Evolutionary conservation across 2,888 invertebrate species (phyloP).

Genomic region (Actias luna): DNA sequence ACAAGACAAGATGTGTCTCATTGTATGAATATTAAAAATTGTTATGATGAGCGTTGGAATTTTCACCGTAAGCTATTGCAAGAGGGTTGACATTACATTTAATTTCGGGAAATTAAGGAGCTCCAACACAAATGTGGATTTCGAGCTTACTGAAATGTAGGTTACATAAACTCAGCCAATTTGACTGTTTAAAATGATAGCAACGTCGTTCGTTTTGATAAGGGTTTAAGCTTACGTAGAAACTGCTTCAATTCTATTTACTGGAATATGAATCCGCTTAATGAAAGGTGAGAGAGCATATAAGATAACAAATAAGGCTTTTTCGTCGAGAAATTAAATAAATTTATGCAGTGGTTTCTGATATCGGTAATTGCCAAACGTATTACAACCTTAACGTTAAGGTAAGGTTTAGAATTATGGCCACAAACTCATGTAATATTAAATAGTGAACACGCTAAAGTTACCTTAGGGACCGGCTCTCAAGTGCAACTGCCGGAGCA

Average conservation of each 20-base stretch:
- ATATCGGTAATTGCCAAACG: background rate
- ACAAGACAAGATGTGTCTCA: slow-evolving; percentile 51
- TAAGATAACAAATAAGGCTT: background rate
- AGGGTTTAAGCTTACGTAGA: slow-evolving; percentile 20
- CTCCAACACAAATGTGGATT: slow-evolving; percentile 28
- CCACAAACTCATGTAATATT: too few relatives aligned
- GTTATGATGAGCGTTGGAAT: slow-evolving; percentile 17
- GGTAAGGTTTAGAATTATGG: too few relatives aligned
- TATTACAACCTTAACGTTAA: background rate
- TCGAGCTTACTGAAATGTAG: slow-evolving; percentile 33
- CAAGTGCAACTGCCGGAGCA: too few relatives aligned
- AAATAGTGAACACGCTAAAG: too few relatives aligned
- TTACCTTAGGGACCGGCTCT: too few relatives aligned
- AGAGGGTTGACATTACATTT: slow-evolving; percentile 22
- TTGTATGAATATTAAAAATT: slow-evolving; percentile 59
- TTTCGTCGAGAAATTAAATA: background rate
- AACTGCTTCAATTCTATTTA: slow-evolving; percentile 17
- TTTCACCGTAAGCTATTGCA: slow-evolving; percentile 12
- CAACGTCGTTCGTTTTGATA: slow-evolving; percentile 22
- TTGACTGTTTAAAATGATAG: slow-evolving; percentile 34
- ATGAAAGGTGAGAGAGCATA: slow-evolving; percentile 8
- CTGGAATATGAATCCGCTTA: slow-evolving; percentile 9
- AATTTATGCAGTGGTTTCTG: background rate
- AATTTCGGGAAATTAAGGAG: slow-evolving; percentile 23
- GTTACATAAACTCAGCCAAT: slow-evolving; percentile 34